Evolutionary conservation across 1,140 invertebrate genomes (phyloP).

Genomic region (Drosophila obscura): DNA sequence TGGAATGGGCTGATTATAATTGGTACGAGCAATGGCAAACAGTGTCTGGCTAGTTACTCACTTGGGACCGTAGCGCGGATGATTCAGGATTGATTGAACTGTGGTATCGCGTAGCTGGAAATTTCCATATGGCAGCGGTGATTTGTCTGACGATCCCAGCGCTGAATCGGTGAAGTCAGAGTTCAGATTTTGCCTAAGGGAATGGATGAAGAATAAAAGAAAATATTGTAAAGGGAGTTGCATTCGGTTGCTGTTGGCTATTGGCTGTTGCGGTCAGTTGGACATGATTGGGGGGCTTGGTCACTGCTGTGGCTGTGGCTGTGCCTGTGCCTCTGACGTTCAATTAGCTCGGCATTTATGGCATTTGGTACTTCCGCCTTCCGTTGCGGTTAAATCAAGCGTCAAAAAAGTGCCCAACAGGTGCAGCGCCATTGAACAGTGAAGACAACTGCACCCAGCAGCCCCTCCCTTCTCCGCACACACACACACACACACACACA

Average conservation of each 20-base stretch:
- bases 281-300: conserved; percentile 56
- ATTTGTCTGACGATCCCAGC: conserved; percentile 94
- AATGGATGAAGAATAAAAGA: background rate
- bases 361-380: conserved; percentile 64
- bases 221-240: conserved; percentile 6
- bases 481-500: conserved; percentile 83
- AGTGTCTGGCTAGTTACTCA: conserved; percentile 84
- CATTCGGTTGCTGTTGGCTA: conserved; percentile 32
- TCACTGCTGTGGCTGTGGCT: conserved; percentile 1
- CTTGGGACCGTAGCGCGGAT: conserved; percentile 94
- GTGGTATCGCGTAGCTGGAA: conserved; percentile 96
- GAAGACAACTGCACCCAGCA: conserved; percentile 22
- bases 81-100: conserved; percentile 96
- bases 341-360: conserved; percentile 55
- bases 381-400: conserved; percentile 68
- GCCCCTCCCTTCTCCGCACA: background rate
- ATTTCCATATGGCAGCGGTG: conserved; percentile 95
- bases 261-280: conserved; percentile 57
- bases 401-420: conserved; percentile 62
- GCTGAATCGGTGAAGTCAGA: conserved; percentile 97
- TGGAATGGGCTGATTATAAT: conserved; percentile 9
- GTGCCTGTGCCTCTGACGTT: background rate
- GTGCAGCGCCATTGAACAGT: conserved; percentile 48
- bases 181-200: conserved; percentile 94
- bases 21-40: background rate